Evolutionary conservation across 1,140 invertebrate genomes (phyloP), one percentile per base, ranked within the genome.

Genomic region (Drosophila subpulchrella): DNA sequence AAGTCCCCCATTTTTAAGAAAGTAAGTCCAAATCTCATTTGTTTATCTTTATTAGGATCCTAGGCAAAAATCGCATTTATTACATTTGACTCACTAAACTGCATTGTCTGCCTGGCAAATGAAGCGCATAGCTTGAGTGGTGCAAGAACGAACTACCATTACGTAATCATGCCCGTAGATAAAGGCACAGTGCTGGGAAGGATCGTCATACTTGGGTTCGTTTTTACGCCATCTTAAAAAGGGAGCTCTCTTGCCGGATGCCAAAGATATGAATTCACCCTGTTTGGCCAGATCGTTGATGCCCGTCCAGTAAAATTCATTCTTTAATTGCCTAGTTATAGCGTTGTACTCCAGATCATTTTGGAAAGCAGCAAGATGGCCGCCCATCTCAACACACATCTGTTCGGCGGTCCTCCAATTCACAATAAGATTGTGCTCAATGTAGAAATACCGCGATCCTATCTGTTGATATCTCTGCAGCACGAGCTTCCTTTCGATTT

Each of bases 271-370:
- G 15, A 51, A 51, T n/a, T 15, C 27, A 4, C 48, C 48, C 30
- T 51, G n/a, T 34, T 34, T 34, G 30, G n/a, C 48, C n/a, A 51
- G 4, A 11, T 51, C 48, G 30, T 51, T 51, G 48, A 51, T 32
- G 4, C 48, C 48, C n/a, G 15, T 10, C 48, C 48, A 51, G 48
- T 51, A 51, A n/a, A 34, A 34, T 11, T 30, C n/a, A 0, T 34
- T 51, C 1, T 32, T 34, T 0, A 51, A 8, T 34, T 51, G 30
- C 8, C 1, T 8, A 15, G 30, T 4, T 10, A 51, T 51, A 3
- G 48, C 48, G 4, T 34, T 51, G 7, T 34, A 51, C n/a, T 51
- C 48, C 48, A 15, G 8, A 0, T 15, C 48, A 17, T 51, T 51
- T 34, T 32, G 7, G 5, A 51, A 34, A 0, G 48, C 48, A 12